Evolutionary conservation across 2,888 invertebrate genomes (phyloP).

Genomic region (Plagodis dolabraria): DNA sequence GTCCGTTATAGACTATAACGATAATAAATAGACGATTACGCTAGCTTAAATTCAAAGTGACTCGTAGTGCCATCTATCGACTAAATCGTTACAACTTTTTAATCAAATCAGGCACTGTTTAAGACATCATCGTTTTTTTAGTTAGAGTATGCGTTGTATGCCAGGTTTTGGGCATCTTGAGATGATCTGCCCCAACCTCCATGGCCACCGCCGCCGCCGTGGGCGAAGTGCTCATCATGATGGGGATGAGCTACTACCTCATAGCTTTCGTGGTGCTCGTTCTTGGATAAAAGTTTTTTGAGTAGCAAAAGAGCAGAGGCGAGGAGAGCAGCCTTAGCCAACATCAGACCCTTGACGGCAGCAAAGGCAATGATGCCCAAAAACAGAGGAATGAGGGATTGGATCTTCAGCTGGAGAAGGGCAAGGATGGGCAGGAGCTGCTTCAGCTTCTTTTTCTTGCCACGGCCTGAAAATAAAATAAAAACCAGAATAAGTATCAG

Average conservation of each 20-base stretch:
- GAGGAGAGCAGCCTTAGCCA: slow-evolving; percentile 93
- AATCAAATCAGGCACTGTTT: slow-evolving; percentile 40
- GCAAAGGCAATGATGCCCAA: slow-evolving; percentile 90
- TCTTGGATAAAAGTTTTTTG: slow-evolving; percentile 89
- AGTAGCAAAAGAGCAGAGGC: slow-evolving; percentile 88
- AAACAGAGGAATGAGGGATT: slow-evolving; percentile 90
- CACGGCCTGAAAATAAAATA: slow-evolving; percentile 85
- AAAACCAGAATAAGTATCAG: neutral
- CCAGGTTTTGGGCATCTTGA: slow-evolving; percentile 87
- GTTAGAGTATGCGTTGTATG: slow-evolving; percentile 88
- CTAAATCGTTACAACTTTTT: slow-evolving; percentile 18
- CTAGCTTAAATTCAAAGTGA: slow-evolving; percentile 48
- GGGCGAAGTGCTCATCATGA: slow-evolving; percentile 84
- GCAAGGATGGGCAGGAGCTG: slow-evolving; percentile 90
- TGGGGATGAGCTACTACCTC: slow-evolving; percentile 91
- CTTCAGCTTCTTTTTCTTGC: slow-evolving; percentile 92
- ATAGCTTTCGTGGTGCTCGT: slow-evolving; percentile 88
- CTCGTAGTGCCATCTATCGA: slow-evolving; percentile 19
- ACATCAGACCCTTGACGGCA: slow-evolving; percentile 92
- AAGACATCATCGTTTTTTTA: slow-evolving; percentile 58
- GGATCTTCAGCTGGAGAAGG: slow-evolving; percentile 91
- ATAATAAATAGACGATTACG: slow-evolving; percentile 43
- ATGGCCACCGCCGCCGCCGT: slow-evolving; percentile 77
- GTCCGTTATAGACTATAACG: slow-evolving; percentile 53
- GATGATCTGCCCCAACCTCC: slow-evolving; percentile 87